phyloP scores from a whole-genome alignment of 2,113 vertebrate genomes.

The Rattus rattus region DNA sequence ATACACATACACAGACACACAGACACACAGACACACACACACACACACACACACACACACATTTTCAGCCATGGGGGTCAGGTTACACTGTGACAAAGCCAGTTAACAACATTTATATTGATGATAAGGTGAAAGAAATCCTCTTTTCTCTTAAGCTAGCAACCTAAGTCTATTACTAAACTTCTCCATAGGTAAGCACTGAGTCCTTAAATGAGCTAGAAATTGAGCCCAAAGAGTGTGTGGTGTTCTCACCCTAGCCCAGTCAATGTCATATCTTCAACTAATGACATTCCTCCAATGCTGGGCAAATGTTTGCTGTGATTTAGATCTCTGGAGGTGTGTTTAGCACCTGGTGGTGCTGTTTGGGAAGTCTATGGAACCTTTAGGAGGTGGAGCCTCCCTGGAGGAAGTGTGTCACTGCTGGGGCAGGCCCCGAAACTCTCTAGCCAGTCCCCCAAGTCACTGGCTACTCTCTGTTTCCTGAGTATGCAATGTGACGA shows the following conservation, averaged over 20 bases:
- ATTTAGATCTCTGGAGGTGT: not conserved
- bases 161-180: not conserved
- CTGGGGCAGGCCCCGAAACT: not conserved
- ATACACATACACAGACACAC: not conserved
- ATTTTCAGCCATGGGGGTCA: not conserved
- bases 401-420: not conserved
- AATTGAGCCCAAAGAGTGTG: not conserved
- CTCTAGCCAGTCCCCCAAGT: not conserved
- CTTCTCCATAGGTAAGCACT: not conserved
- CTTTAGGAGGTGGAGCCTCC: not conserved
- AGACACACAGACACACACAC: not conserved
- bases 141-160: not conserved
- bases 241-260: not conserved
- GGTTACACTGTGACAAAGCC: not conserved
- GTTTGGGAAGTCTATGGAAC: not conserved
- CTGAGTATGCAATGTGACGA: not conserved
- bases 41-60: not conserved
- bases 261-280: not conserved
- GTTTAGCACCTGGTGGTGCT: not conserved
- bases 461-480: not conserved
- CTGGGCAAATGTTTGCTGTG: not conserved
- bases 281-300: not conserved
- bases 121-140: not conserved
- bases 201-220: not conserved
- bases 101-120: not conserved